These are phyloP conservation scores for Frankliniella fusca DNA, from an alignment of 2,888 invertebrate genomes.

Conservation along the genomic window DNA sequence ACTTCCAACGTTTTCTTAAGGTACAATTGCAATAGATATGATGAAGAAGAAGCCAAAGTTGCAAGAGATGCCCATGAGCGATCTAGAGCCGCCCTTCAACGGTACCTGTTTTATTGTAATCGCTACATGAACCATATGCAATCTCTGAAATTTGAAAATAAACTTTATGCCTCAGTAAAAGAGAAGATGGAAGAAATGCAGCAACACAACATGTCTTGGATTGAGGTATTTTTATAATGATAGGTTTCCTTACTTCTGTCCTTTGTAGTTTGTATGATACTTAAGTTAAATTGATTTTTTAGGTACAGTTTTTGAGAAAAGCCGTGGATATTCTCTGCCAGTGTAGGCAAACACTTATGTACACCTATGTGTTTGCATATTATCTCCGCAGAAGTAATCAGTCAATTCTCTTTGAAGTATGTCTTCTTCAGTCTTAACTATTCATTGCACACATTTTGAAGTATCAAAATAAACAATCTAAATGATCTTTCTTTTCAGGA, in stretches of 20 bases:
- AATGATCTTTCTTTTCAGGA: slow-evolving; percentile 52
- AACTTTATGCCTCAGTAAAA: slow-evolving; percentile 91
- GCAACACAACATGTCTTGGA: slow-evolving; percentile 99
- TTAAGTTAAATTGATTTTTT: slow-evolving; percentile 36
- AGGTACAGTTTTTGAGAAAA: slow-evolving; percentile 96
- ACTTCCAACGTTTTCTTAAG: slow-evolving; percentile 42
- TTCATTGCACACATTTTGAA: slow-evolving; percentile 9
- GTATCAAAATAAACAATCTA: background rate
- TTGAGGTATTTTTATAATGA: slow-evolving; percentile 62
- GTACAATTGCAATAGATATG: slow-evolving; percentile 96
- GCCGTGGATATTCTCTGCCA: slow-evolving; percentile 95
- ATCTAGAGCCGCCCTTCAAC: slow-evolving; percentile 87
- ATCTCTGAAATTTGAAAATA: slow-evolving; percentile 94
- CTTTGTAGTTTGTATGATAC: slow-evolving; percentile 14
- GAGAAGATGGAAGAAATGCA: slow-evolving; percentile 99
- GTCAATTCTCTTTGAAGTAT: slow-evolving; percentile 90
- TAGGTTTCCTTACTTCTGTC: background rate
- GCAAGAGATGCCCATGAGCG: slow-evolving; percentile 94
- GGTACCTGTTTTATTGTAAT: slow-evolving; percentile 98
- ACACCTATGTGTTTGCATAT: slow-evolving; percentile 99
- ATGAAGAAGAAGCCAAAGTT: slow-evolving; percentile 93
- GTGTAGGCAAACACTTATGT: slow-evolving; percentile 97
- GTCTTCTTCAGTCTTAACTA: slow-evolving; percentile 34
- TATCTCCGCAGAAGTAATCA: slow-evolving; percentile 97
- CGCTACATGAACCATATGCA: slow-evolving; percentile 99